Base-by-base conservation (phyloP, 1,140 invertebrate species). In the Melitaea cinxia region DNA sequence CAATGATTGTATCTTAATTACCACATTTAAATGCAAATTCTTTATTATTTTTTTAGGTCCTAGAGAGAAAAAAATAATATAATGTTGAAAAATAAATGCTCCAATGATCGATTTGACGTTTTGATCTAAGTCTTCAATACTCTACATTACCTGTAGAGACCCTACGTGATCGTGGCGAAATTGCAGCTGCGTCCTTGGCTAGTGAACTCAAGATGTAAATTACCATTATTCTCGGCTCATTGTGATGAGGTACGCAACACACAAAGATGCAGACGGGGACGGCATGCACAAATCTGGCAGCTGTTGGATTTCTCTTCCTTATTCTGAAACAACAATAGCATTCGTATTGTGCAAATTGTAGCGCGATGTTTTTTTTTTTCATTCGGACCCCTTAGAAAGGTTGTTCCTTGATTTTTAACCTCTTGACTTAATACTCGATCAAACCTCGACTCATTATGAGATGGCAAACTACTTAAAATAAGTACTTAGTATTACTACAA, bases 201-300 rank as follows among this genome's bases (percentile, higher is more conserved):
- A 77, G 78, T 79, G 78, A 85, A 85, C 87, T 82, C 85, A 86
- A 90, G 88, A 90, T 90, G 83, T 86, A 88, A 90, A 90, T 90
- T 88, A 88, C 85, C 85, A 88, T 88, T 90, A 90, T 88, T 84
- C 77, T 59, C 49, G n/a, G 59, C 50, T 68, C 64, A 86, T 90
- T 88, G 85, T 90, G 65, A 75, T 63, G 58, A 52, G 42, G 73
- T 73, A 73, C 58, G 66, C 73, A 62, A 72, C 75, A 70, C 75
- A 87, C 82, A 86, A 88, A 85, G 81, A 86, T 86, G 84, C 79
- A 83, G 83, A 83, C 83, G 82, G 87, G 84, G 82, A 82, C 83
- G 78, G 59, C 76, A 75, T 85, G 85, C 85, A 89, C 81, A 87
- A 87, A 88, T 86, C 83, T 76, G 75, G 84, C 88, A 90, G 88